phyloP scores from a whole-genome alignment of 2,113 vertebrate genomes.

The Balaenoptera acutorostrata region DNA sequence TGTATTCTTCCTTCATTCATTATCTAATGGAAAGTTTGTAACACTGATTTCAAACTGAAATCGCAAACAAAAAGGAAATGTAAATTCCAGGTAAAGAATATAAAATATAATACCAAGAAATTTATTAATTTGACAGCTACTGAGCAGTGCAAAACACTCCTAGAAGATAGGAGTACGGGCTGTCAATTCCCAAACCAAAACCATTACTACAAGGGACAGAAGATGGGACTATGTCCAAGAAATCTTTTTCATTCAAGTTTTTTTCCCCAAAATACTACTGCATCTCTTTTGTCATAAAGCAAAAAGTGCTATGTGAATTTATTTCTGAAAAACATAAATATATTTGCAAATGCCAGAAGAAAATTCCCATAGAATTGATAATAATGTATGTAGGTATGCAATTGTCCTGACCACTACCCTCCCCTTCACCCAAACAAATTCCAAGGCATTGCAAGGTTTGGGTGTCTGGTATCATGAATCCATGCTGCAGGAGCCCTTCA shows the following conservation, averaged over 20 bases:
- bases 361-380: background rate
- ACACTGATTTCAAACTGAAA: background rate
- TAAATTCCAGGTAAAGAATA: background rate
- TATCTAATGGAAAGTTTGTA: background rate
- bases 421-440: background rate
- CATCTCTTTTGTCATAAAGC: background rate
- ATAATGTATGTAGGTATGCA: background rate
- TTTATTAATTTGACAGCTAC: background rate
- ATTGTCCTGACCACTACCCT: background rate
- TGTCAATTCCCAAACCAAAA: background rate
- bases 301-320: background rate
- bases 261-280: background rate
- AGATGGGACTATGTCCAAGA: background rate
- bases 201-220: fast-evolving
- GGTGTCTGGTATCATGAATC: no score
- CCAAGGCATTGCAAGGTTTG: background rate
- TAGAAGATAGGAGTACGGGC: background rate
- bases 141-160: background rate
- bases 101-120: background rate
- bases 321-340: background rate
- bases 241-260: background rate
- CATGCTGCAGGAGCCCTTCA: background rate
- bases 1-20: background rate
- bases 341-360: background rate
- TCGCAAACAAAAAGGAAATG: background rate